Percentiles rank a stretch among this genome's conserved stretches.
Conservation (phyloP, 1,140 invertebrate genomes). For the Eufriesea mexicana region DNA sequence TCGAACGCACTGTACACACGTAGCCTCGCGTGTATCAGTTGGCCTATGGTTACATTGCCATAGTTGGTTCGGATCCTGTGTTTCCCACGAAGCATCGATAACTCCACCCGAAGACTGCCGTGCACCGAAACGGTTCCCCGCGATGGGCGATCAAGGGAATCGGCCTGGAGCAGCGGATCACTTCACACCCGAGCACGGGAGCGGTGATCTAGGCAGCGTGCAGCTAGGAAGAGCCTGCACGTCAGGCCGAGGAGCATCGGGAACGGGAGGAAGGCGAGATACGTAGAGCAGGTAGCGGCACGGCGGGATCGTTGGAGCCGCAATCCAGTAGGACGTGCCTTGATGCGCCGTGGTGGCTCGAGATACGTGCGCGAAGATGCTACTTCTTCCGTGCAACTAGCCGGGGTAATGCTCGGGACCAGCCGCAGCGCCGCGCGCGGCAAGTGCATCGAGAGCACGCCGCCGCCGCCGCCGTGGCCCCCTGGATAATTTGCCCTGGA, state of each 20-base stretch:
- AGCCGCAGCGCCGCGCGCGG: conserved; percentile 64
- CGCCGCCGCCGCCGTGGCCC: conserved; percentile 45
- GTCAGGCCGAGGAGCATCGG: too few species aligned
- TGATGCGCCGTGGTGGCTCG: conserved; percentile 79
- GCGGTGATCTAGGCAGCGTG: too few species aligned
- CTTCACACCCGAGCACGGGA: too few species aligned
- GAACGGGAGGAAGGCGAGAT: not conserved
- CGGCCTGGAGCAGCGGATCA: too few species aligned
- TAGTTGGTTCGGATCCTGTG: not conserved
- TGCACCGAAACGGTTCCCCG: too few species aligned
- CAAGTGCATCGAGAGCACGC: conserved; percentile 78
- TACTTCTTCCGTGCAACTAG: conserved; percentile 78
- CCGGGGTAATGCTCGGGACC: conserved; percentile 70
- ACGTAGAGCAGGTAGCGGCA: conserved; percentile 71
- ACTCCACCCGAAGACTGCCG: not conserved
- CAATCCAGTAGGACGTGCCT: conserved; percentile 81
- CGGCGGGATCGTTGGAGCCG: conserved; percentile 72
- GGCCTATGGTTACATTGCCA: too few species aligned
- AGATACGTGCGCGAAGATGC: conserved; percentile 80
- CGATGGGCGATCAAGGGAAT: not conserved
- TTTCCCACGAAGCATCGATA: not conserved
- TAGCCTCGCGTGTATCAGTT: too few species aligned
- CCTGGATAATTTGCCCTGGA: conserved; percentile 80
- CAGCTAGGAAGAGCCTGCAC: too few species aligned
- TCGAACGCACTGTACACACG: not conserved